A percentile compares a stretch with the other conserved stretches of the same genome.
phyloP scores from a whole-genome alignment of 2,113 vertebrate species.

The Pomatorhinus ruficollis region DNA sequence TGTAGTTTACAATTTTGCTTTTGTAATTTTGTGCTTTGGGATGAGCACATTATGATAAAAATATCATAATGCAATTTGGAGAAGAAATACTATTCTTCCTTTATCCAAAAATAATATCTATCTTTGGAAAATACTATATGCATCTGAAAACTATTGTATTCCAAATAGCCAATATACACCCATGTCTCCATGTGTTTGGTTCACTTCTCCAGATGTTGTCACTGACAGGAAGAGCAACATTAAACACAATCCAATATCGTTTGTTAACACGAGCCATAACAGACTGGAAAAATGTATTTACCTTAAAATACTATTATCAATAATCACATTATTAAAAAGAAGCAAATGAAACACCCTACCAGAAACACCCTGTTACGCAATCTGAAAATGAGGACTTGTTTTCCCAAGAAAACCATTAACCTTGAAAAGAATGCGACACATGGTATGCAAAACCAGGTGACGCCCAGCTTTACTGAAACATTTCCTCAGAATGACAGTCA shows the following conservation, averaged over 20 bases:
- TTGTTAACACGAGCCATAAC: not conserved
- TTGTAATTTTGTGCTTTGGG: not conserved
- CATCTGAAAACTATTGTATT: not conserved
- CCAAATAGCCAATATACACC: not conserved
- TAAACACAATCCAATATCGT: not conserved
- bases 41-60: not conserved
- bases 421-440: not conserved
- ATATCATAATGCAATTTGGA: not conserved
- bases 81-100: not conserved
- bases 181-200: not conserved
- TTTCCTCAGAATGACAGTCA: not conserved
- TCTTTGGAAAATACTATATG: not conserved
- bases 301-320: not conserved
- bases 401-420: not conserved
- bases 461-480: not conserved
- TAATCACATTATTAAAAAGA: not conserved
- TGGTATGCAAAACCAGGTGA: not conserved
- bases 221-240: not conserved
- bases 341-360: accelerated
- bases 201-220: not conserved
- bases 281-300: not conserved
- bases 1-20: not conserved
- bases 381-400: not conserved
- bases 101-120: not conserved
- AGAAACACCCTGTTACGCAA: not conserved